Conservation (phyloP, 2,113 vertebrate genomes). For the Toxotes jaculatrix region DNA sequence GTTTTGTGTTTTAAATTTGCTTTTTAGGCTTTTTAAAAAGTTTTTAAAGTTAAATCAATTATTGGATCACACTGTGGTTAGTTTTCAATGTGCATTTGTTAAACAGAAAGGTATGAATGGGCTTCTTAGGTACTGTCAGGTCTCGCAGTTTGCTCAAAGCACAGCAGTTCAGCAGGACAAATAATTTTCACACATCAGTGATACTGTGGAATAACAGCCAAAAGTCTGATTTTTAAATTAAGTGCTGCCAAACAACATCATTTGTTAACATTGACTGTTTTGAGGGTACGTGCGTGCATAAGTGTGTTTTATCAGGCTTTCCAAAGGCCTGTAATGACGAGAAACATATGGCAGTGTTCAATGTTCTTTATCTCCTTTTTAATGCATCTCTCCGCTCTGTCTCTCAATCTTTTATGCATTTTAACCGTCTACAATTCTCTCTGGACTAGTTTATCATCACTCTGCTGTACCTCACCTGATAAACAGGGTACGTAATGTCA, state of each 20-base stretch:
- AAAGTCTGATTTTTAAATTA: slow-evolving; percentile 41
- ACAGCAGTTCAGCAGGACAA: not conserved
- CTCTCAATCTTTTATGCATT: slow-evolving; percentile 11
- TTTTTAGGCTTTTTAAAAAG: not conserved
- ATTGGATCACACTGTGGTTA: not conserved
- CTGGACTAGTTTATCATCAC: not conserved
- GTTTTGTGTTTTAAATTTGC: not conserved
- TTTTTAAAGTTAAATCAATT: too few species aligned
- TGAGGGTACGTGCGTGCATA: not conserved
- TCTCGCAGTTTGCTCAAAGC: slow-evolving; percentile 5
- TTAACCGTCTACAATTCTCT: slow-evolving; percentile 10
- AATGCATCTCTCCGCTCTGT: not conserved
- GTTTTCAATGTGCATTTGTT: not conserved
- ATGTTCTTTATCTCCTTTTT: slow-evolving; percentile 1
- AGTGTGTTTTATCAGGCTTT: slow-evolving; percentile 47
- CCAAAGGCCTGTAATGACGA: slow-evolving; percentile 34
- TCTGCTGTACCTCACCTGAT: slow-evolving; percentile 2
- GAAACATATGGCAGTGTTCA: slow-evolving; percentile 47
- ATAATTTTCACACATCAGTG: not conserved
- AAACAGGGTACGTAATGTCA: not conserved
- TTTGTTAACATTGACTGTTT: slow-evolving; percentile 37
- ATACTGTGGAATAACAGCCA: slow-evolving; percentile 12
- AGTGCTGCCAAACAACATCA: slow-evolving; percentile 31
- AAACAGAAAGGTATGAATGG: not conserved
- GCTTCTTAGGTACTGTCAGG: not conserved